Evolutionary conservation across 2,888 invertebrate species (phyloP), one percentile per base, ranked within the genome.

Genomic region (Acronicta alni): DNA sequence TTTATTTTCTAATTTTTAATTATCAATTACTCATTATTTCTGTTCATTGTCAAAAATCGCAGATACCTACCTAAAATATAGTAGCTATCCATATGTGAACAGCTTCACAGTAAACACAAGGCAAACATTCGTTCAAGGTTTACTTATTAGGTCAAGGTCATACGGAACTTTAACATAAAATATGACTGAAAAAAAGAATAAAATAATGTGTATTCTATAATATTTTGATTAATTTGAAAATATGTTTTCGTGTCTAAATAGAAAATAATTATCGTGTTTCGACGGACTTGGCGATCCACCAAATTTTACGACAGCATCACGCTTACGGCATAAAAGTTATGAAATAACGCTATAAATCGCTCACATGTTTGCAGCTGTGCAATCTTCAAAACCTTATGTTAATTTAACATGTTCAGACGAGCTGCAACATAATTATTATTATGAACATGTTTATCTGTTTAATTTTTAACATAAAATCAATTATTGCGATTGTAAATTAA

Each of bases 71-170:
- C n/a, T 30, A 30, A 30, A 30, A 30, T 30, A 30, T 12, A 30
- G 30, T 30, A 30, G 3, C 12, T 30, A 30, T 3, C 12, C 12
- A 4, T 30, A 30, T 12, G 12, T 12, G 12, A 30, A 30, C 30
- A 3, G 37, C 38, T 53, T 43, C 44, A 58, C 52, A 38, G 54
- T 55, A 49, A 41, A 63, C 59, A 47, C 15, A 61, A 37, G 26
- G 37, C 54, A 67, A 74, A 75, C 71, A 82, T 60, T 73, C 69
- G 83, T 64, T 61, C 43, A 59, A 57, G 63, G 70, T 73, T 75
- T 69, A 42, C 16, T 83, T 88, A 83, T 65, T 86, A 82, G 89
- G 89, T 89, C 89, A 88, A 89, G 89, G 89, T 89, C 89, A 89
- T 70, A 64, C 49, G 38, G 30, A 30, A 47, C 30, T 18, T 41